A percentile compares a stretch with the other conserved stretches of the same genome.
Evolutionary conservation across 2,888 invertebrate species (phyloP).

Genomic region (Apoda limacodes): DNA sequence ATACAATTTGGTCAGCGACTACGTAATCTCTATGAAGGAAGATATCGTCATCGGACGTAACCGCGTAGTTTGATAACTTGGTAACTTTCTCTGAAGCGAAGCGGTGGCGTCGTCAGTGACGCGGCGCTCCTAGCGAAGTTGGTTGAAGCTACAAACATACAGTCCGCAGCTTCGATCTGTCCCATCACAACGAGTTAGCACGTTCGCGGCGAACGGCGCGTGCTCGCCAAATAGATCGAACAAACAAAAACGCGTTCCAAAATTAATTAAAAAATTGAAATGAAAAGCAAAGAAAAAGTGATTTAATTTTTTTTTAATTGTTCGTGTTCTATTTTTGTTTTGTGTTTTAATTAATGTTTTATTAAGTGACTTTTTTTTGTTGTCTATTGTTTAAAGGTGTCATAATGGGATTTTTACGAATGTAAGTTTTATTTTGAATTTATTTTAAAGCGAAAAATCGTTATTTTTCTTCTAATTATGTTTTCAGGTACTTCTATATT

Average conservation of each 20-base stretch:
- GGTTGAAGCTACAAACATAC: conserved; percentile 14
- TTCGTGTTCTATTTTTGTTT: conserved; percentile 27
- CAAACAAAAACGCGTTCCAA: conserved; percentile 26
- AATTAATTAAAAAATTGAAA: conserved; percentile 21
- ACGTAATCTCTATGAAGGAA: conserved; percentile 57
- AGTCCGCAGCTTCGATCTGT: conserved; percentile 45
- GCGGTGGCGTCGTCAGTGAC: no score
- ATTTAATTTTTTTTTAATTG: conserved; percentile 20
- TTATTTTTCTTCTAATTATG: no score
- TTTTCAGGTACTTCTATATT: no score
- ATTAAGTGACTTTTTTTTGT: conserved; percentile 39
- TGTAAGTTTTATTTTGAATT: no score
- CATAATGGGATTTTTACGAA: conserved; percentile 50
- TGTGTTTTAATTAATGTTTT: conserved; percentile 32
- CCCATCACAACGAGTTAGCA: conserved; percentile 40
- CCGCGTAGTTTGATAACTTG: conserved; percentile 62
- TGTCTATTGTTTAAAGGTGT: conserved; percentile 30
- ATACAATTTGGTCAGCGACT: conserved; percentile 61
- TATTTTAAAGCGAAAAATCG: no score
- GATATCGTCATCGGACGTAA: conserved; percentile 64
- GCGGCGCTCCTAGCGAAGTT: conserved; percentile 1
- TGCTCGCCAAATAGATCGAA: conserved; percentile 32
- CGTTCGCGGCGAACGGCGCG: conserved; percentile 48
- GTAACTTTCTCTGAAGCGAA: conserved; percentile 63
- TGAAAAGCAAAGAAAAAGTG: conserved; percentile 14